Evolutionary conservation across 2,888 invertebrate genomes (phyloP).

Genomic region (Lithophane semibrunnea): DNA sequence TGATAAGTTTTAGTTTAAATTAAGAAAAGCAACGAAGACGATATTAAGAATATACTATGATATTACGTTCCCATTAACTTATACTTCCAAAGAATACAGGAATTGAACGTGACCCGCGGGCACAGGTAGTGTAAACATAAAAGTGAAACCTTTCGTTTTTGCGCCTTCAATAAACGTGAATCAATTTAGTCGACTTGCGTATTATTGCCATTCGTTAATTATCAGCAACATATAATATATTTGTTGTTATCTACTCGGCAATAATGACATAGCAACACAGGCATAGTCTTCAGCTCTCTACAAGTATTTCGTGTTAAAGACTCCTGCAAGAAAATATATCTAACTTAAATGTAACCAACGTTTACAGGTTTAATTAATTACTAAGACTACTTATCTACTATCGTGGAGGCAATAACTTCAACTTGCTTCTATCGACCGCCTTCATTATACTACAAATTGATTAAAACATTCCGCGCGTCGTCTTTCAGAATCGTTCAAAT

Average conservation of each 20-base stretch:
- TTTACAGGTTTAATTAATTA: slow-evolving; percentile 33
- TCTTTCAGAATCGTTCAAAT: slow-evolving; percentile 28
- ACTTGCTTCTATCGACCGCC: slow-evolving; percentile 4
- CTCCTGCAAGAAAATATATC: not conserved
- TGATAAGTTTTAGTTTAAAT: not conserved
- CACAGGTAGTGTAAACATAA: not conserved
- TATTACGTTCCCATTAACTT: not conserved
- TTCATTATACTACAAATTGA: slow-evolving; percentile 48
- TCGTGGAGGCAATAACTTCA: slow-evolving; percentile 26
- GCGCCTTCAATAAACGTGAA: not conserved
- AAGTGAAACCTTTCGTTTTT: not conserved
- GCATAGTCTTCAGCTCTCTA: not conserved
- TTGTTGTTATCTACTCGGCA: not conserved
- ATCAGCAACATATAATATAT: not conserved
- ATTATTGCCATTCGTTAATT: slow-evolving; percentile 11
- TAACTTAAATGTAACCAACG: not conserved
- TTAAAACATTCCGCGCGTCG: slow-evolving; percentile 49
- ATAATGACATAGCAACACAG: no score
- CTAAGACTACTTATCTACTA: slow-evolving; percentile 22
- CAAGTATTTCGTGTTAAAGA: not conserved
- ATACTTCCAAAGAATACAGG: no score
- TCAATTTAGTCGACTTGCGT: not conserved
- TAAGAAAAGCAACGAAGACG: not conserved
- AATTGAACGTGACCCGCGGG: not conserved
- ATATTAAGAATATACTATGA: no score